Evolutionary conservation across 1,140 invertebrate species (phyloP), one percentile per base, ranked within the genome.

Genomic region (Drosophila ficusphila): DNA sequence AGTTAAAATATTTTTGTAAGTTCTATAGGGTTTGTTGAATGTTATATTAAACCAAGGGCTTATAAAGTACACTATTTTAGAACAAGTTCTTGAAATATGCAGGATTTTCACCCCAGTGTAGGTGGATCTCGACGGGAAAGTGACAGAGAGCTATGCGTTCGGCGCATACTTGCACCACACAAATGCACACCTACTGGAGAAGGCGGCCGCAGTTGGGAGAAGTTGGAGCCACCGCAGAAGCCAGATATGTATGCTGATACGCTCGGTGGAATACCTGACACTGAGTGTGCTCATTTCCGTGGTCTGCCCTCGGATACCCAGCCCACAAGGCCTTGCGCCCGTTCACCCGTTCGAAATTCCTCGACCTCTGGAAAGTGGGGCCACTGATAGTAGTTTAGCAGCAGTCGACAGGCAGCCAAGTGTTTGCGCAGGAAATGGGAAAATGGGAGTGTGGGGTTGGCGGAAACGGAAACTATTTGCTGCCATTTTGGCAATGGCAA

Each of bases 251-350:
- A 60, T 74, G 71, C 71, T 74, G 69, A 76, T 68, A 69, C 70
- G 70, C 58, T 68, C 61, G 64, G 64, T 68, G 64, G 62, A 68
- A 75, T 68, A 76, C 62, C 72, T 68, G 62, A 75, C 61, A 75
- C 73, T 76, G 79, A 68, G 79, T 79, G 71, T 85, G 79, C 79
- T 82, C 82, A 88, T 88, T 88, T 88, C 82, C 82, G 81, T 79
- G 71, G 57, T 79, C 42, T 51, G 57, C 33, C 48, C 71, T 27
- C 57, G 25, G 33, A 23, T 18, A 5, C 6, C 42, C 29, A n/a
- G 14, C 6, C 34, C 31, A 21, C 23, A 7, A 2, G 11, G 41
- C 49, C n/a, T n/a, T n/a, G n/a, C n/a, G n/a, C n/a, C n/a, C n/a
- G n/a, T n/a, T 27, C 12, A 33, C 47, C 27, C 12, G 4, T 71